Base-by-base conservation (phyloP, 2,888 invertebrate species). In the Eupeodes latifasciatus region DNA sequence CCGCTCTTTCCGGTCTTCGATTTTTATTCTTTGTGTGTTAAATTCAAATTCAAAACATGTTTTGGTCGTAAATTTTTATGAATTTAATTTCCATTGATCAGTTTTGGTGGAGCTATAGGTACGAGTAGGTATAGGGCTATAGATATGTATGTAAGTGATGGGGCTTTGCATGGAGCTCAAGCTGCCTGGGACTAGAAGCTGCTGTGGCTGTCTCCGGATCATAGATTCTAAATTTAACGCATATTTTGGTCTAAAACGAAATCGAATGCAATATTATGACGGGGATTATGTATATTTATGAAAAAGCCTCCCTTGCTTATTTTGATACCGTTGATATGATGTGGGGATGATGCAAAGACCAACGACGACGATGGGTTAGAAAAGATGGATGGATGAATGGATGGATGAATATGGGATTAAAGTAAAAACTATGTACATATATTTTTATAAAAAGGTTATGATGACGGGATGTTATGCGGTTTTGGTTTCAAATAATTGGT, bases 71-170 rank as follows among this genome's bases (percentile, higher is more conserved):
- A 84, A 84, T 87, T 87, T 87, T 84, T 87, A 87, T 87, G 87
- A 87, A 87, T 87, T 87, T 84, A 87, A 87, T 87, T 87, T 87
- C 84, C 84, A 87, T 87, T 84, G 87, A 87, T 87, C 87, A 84
- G 78, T 80, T 69, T 5, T 11, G 40, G 5, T 9, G 53, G 12
- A 55, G 44, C 64, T 27, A 78, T 74, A 53, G 61, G 76, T 80
- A 80, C 51, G 12, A n/a, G n/a, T n/a, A n/a, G n/a, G n/a, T n/a
- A n/a, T 6, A 49, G 47, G 0, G 40, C 40, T 9, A 5, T 40
- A 40, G 40, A 4, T 40, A 40, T 5, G 40, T 40, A 3, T 5
- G 40, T 40, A 3, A 27, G 27, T 27, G 27, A 40, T 40, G 40
- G 40, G 40, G 6, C 40, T 40, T 9, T 7, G 6, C 9, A 40